Evolutionary conservation across 2,113 vertebrate species (phyloP).

Genomic region (Myotis brandtii): DNA sequence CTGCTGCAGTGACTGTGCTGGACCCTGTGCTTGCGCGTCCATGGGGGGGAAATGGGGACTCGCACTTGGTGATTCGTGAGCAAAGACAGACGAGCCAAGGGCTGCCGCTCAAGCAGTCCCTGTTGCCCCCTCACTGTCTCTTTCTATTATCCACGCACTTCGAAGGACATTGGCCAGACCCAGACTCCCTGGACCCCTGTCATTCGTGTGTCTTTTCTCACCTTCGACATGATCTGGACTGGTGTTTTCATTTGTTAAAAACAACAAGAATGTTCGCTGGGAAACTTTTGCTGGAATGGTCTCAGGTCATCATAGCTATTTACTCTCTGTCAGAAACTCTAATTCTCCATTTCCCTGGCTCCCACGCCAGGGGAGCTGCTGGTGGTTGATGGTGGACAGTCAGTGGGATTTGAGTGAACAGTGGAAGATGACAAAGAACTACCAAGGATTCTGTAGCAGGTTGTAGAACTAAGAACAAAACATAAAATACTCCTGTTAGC

Average conservation of each 20-base stretch:
- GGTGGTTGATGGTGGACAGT: conserved; percentile 59
- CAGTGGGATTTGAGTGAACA: conserved; percentile 6
- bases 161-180: conserved; percentile 70
- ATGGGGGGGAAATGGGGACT: neutral
- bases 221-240: conserved; percentile 58
- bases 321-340: conserved; percentile 70
- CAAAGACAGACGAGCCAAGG: conserved; percentile 52
- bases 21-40: neutral
- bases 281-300: conserved; percentile 57
- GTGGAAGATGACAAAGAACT: conserved; percentile 50
- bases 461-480: conserved; percentile 29
- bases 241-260: conserved; percentile 79
- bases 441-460: conserved; percentile 16
- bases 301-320: conserved; percentile 68
- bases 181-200: neutral
- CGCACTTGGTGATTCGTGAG: conserved; percentile 31
- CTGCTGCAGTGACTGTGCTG: neutral
- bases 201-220: conserved; percentile 70
- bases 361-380: conserved; percentile 43
- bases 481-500: neutral
- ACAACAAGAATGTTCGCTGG: conserved; percentile 66
- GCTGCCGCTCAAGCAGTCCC: neutral
- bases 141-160: neutral
- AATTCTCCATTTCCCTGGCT: conserved; percentile 69
- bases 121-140: neutral